These are phyloP conservation scores for Trachemys scripta DNA, from an alignment of 2,113 vertebrate species.

Conservation along the genomic window DNA sequence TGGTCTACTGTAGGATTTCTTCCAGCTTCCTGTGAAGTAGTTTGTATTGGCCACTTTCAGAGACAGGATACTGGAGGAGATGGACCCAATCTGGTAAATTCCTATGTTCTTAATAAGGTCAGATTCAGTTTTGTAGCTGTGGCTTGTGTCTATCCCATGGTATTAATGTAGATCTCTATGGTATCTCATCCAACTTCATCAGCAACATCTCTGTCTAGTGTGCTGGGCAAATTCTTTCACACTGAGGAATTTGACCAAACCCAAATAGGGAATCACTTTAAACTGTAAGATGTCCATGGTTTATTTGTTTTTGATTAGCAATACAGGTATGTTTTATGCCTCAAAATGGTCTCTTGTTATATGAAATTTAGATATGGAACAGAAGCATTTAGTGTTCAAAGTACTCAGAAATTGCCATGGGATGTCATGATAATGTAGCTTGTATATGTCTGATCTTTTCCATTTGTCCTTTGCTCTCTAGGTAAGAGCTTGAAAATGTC, in stretches of 20 bases:
- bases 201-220: neutral
- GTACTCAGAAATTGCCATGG: slow-evolving; percentile 70
- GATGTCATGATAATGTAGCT: slow-evolving; percentile 74
- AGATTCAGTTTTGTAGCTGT: neutral
- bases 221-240: neutral
- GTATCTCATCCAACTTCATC: accelerated
- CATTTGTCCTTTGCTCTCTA: slow-evolving; percentile 74
- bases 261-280: slow-evolving; percentile 45
- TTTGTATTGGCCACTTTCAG: neutral
- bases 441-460: slow-evolving; percentile 75
- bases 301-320: neutral
- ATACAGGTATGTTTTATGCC: slow-evolving; percentile 4
- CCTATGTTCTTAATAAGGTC: slow-evolving; percentile 15
- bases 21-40: neutral
- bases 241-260: slow-evolving; percentile 21
- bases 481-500: slow-evolving; percentile 78
- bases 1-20: neutral
- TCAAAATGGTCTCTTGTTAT: slow-evolving; percentile 42
- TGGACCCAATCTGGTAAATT: neutral
- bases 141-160: neutral
- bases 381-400: slow-evolving; percentile 73
- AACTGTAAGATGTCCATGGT: slow-evolving; percentile 39
- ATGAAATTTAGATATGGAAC: slow-evolving; percentile 66
- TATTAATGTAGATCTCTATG: neutral
- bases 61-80: neutral